These are phyloP conservation scores for Parapsyche elsis DNA, from an alignment of 1,140 invertebrate genomes.

Conservation along the genomic window DNA sequence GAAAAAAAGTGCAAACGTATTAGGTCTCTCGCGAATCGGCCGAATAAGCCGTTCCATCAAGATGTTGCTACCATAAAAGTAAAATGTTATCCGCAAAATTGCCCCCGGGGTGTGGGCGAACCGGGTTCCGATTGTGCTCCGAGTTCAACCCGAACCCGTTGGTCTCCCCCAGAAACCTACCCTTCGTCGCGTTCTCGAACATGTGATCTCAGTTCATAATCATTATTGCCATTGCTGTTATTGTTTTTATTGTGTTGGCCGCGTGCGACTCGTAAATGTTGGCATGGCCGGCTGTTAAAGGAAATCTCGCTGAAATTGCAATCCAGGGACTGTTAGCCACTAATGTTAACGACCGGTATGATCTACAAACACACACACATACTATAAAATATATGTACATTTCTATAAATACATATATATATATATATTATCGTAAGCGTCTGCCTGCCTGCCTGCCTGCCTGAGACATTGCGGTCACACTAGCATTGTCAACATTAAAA, in stretches of 20 bases:
- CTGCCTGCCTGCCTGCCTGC: no score
- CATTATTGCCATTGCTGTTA: slow-evolving; percentile 25
- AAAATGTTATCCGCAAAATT: slow-evolving; percentile 57
- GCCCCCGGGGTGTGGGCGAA: slow-evolving; percentile 33
- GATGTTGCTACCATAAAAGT: slow-evolving; percentile 56
- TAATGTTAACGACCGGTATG: neutral
- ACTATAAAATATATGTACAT: neutral
- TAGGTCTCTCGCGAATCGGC: slow-evolving; percentile 47
- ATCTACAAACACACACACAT: neutral
- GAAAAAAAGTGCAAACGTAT: slow-evolving; percentile 52
- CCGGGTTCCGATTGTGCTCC: neutral
- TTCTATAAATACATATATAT: no score
- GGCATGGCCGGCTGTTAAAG: neutral
- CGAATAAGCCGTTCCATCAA: slow-evolving; percentile 56
- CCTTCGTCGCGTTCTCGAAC: neutral
- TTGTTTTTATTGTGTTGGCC: slow-evolving; percentile 1
- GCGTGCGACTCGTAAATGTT: neutral
- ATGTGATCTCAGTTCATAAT: slow-evolving; percentile 30
- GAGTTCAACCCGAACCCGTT: neutral
- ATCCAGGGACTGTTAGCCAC: neutral
- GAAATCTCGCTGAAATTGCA: slow-evolving; percentile 14
- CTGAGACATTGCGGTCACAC: no score
- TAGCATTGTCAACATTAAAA: no score
- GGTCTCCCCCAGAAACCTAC: neutral
- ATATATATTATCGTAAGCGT: no score